Evolutionary conservation across 2,113 vertebrate genomes (phyloP), one percentile per base, ranked within the genome.

Genomic region (Toxotes jaculatrix): DNA sequence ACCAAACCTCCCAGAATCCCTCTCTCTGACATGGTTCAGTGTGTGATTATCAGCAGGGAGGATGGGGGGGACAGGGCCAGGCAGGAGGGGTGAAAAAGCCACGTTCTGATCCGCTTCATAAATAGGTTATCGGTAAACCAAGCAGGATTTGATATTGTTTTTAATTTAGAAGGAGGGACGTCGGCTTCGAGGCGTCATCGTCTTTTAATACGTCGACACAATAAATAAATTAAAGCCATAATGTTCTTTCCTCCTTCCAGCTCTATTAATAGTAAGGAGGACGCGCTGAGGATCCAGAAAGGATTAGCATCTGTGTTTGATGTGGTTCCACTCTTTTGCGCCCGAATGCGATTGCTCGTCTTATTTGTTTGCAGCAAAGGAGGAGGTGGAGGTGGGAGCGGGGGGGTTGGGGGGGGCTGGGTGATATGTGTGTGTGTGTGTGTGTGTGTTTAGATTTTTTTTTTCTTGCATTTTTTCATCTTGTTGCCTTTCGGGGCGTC

Each of bases 221-320:
- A 90, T 93, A 93, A 94, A 92, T 89, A 87, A 93, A 93, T 91
- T 79, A 90, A 80, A 89, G 82, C 78, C 82, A 68, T 86, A 89
- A 92, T 90, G 86, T 93, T 94, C 90, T 91, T 87, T 90, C 90
- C 93, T 84, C 84, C 91, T 89, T 79, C 27, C 83, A 87, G 87
- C 31, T 36, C 93, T 94, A 95, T 93, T 94, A 93, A 93, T 95
- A 95, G 92, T 90, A 95, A 94, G 74, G 91, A 94, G 94, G 94
- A 93, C 93, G 88, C 80, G 80, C 64, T 42, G 86, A 43, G 88
- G 88, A 94, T 94, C 90, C 92, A 94, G 91, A 92, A 88, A 91
- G 94, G 94, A 95, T 95, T 95, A 94, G 74, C 92, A 90, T 91
- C 90, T 83, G 81, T 87, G 90, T 94, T 95, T 95, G 94, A 95